phyloP scores from a whole-genome alignment of 2,113 vertebrate species.

The Alaudala cheleensis region DNA sequence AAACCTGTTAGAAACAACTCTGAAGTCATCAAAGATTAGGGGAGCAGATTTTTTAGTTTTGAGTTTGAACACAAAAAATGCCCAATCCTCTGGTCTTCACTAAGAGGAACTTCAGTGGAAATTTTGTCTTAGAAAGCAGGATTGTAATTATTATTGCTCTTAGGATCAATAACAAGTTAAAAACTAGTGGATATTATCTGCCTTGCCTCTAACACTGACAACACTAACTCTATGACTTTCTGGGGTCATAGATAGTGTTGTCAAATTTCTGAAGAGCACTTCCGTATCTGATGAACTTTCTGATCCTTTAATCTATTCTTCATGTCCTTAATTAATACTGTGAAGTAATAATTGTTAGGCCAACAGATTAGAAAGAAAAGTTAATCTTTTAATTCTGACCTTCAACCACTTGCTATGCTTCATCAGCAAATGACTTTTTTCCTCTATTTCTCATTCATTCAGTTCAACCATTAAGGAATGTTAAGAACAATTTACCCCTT shows the following conservation, averaged over 20 bases:
- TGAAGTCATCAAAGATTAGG: neutral
- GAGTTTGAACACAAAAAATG: neutral
- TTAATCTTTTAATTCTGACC: neutral
- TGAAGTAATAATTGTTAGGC: neutral
- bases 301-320: neutral
- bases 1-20: neutral
- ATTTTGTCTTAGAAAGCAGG: neutral
- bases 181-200: neutral
- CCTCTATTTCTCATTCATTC: neutral
- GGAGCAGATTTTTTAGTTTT: neutral
- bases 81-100: neutral
- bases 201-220: neutral
- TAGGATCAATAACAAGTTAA: neutral
- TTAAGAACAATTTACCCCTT: neutral
- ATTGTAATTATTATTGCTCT: neutral
- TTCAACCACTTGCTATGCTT: neutral
- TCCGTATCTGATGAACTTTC: neutral
- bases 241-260: neutral
- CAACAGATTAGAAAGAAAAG: neutral
- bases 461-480: neutral
- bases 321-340: neutral
- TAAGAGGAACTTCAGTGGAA: neutral
- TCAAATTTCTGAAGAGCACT: neutral
- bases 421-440: neutral
- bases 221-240: neutral